Percentiles rank a stretch among this genome's conserved stretches.
Conservation (phyloP, 1,140 invertebrate species). For the Globodera ellingtonae region DNA sequence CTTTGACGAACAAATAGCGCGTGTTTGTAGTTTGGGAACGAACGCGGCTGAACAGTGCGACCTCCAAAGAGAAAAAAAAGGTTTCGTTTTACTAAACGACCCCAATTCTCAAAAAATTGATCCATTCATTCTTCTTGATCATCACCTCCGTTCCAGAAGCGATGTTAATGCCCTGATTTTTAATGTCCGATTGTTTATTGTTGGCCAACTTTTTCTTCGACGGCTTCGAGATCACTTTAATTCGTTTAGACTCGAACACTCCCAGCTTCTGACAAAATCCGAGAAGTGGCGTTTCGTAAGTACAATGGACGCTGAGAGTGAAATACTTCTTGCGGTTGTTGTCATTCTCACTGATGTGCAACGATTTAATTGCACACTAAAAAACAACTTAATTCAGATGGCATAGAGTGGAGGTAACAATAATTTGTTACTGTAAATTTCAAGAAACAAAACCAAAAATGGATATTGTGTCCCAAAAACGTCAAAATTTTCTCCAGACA, state of each 20-base stretch:
- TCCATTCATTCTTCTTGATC: not conserved
- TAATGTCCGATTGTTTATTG: conserved; percentile 80
- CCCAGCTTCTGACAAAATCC: conserved; percentile 88
- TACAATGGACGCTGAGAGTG: conserved; percentile 98
- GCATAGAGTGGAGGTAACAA: not conserved
- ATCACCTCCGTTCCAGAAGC: conserved; percentile 81
- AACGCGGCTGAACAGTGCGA: conserved; percentile 91
- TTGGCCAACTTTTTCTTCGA: conserved; percentile 96
- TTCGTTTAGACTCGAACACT: conserved; percentile 94
- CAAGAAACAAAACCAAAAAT: not conserved
- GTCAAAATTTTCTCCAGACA: conserved; percentile 28
- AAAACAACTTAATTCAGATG: conserved; percentile 57
- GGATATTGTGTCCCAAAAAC: too few species aligned
- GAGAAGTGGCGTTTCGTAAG: conserved; percentile 78
- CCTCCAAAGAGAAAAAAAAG: conserved; percentile 69
- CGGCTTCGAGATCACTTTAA: conserved; percentile 99
- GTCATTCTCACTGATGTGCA: conserved; percentile 89
- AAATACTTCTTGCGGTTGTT: conserved; percentile 99
- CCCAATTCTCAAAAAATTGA: not conserved
- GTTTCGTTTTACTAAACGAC: not conserved
- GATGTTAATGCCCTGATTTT: conserved; percentile 77
- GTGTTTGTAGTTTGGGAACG: conserved; percentile 98
- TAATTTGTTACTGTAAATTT: not conserved
- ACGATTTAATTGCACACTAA: conserved; percentile 98
- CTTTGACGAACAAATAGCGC: conserved; percentile 95